Conservation (phyloP, 1,140 invertebrate species). For the Bicyclus anynana region DNA sequence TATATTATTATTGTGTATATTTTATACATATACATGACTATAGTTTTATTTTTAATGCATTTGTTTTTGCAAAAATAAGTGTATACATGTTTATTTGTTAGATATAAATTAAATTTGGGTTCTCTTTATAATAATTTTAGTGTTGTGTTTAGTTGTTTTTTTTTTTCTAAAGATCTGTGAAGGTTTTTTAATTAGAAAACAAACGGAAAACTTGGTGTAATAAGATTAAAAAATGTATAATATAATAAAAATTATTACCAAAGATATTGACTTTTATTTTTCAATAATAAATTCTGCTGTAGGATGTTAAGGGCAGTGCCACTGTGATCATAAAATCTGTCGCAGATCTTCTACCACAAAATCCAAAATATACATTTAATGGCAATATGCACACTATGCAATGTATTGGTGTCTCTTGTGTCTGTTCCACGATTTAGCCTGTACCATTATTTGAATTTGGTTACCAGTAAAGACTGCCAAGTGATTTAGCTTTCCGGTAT, state of each 20-base stretch:
- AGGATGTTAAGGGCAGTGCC: too few relatives aligned
- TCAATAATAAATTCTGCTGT: too few relatives aligned
- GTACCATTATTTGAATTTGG: too few relatives aligned
- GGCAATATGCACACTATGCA: too few relatives aligned
- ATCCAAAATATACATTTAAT: too few relatives aligned
- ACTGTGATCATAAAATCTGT: too few relatives aligned
- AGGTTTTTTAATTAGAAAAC: background rate
- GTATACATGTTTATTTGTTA: background rate
- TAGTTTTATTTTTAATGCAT: conserved; percentile 8
- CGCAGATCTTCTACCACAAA: too few relatives aligned
- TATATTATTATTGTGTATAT: background rate
- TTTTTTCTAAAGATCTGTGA: conserved; percentile 7
- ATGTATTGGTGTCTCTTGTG: too few relatives aligned
- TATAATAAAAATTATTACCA: background rate
- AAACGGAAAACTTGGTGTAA: background rate
- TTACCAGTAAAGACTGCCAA: too few relatives aligned
- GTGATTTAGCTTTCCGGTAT: too few relatives aligned
- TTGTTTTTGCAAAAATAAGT: conserved; percentile 4
- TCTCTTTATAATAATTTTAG: background rate
- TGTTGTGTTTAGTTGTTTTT: background rate
- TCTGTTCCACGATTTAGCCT: too few relatives aligned
- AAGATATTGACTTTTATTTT: background rate
- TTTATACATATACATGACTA: background rate
- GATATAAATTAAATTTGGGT: background rate
- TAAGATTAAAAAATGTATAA: background rate